phyloP scores from a whole-genome alignment of 2,888 invertebrate genomes.

The Hirtodrosophila histrioides region DNA sequence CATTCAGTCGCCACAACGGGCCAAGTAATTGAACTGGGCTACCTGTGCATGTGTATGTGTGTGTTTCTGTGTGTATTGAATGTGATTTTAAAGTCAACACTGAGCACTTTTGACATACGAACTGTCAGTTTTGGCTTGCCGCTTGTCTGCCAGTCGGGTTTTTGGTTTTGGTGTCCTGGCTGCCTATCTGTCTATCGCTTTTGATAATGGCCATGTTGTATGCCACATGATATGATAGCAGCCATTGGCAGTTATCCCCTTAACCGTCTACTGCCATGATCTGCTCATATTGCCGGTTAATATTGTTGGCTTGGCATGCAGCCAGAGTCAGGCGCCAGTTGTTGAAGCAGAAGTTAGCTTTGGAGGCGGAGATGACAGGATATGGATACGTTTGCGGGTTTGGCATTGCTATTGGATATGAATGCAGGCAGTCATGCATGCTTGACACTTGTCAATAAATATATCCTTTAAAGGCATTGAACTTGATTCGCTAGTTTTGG shows the following conservation, averaged over 20 bases:
- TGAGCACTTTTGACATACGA: slow-evolving; percentile 63
- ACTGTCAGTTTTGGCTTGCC: slow-evolving; percentile 72
- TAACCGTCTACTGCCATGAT: slow-evolving; percentile 33
- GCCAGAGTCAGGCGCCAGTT: slow-evolving; percentile 42
- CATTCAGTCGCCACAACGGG: slow-evolving; percentile 48
- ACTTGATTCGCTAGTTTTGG: neutral
- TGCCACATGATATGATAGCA: slow-evolving; percentile 31
- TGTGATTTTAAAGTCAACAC: slow-evolving; percentile 76
- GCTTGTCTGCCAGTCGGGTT: slow-evolving; percentile 58
- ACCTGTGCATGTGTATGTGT: slow-evolving; percentile 10
- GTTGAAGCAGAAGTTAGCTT: neutral
- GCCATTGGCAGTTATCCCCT: slow-evolving; percentile 16
- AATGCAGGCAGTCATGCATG: neutral
- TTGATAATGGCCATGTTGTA: slow-evolving; percentile 50
- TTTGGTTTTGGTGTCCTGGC: slow-evolving; percentile 11
- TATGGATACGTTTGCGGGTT: neutral
- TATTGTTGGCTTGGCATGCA: slow-evolving; percentile 52
- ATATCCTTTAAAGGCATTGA: slow-evolving; percentile 6
- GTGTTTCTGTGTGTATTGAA: slow-evolving; percentile 50
- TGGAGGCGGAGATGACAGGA: neutral
- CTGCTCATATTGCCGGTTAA: slow-evolving; percentile 57
- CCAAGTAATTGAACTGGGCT: slow-evolving; percentile 67
- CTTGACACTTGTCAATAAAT: neutral
- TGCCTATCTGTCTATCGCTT: slow-evolving; percentile 9
- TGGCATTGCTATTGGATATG: slow-evolving; percentile 8